A percentile compares a stretch with the other conserved stretches of the same genome.
Evolutionary conservation across 2,888 invertebrate genomes (phyloP).

Genomic region (Phymatocera aterrima): DNA sequence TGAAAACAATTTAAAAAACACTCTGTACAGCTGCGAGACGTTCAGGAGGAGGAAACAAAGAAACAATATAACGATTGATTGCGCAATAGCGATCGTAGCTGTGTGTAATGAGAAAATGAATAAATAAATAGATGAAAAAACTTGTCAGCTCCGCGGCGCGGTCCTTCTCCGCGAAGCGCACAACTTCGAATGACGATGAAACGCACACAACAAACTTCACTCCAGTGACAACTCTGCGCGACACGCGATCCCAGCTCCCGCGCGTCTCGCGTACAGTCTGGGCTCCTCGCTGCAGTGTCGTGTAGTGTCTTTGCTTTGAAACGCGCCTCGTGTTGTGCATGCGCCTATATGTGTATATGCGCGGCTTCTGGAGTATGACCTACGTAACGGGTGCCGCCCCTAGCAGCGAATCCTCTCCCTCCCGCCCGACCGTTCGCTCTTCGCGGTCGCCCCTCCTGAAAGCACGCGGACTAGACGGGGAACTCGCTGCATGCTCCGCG

Average conservation of each 20-base stretch:
- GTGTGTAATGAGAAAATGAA: neutral
- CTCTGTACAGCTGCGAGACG: too few relatives aligned
- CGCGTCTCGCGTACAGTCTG: neutral
- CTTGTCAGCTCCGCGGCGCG: neutral
- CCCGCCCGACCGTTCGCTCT: neutral
- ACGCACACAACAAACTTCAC: too few relatives aligned
- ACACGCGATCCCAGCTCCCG: constrained; percentile 35
- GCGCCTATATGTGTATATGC: neutral
- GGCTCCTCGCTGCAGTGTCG: too few relatives aligned
- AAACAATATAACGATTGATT: too few relatives aligned
- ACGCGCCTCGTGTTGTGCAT: neutral
- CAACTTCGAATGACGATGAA: constrained; percentile 42
- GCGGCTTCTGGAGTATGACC: constrained; percentile 45
- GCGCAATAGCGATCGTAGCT: too few relatives aligned
- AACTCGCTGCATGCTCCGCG: too few relatives aligned
- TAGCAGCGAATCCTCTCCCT: neutral
- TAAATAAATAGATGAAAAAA: neutral
- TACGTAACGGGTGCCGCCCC: constrained; percentile 50
- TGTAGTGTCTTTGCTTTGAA: too few relatives aligned
- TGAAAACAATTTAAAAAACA: too few relatives aligned
- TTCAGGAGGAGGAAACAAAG: too few relatives aligned
- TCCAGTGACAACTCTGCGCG: constrained; percentile 32
- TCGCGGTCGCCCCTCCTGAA: neutral
- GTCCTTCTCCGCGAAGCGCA: constrained; percentile 42
- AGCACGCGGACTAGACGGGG: constrained; percentile 2